phyloP scores from a whole-genome alignment of 2,797 vertebrate species.

The Poeciliopsis paucimaculata region DNA sequence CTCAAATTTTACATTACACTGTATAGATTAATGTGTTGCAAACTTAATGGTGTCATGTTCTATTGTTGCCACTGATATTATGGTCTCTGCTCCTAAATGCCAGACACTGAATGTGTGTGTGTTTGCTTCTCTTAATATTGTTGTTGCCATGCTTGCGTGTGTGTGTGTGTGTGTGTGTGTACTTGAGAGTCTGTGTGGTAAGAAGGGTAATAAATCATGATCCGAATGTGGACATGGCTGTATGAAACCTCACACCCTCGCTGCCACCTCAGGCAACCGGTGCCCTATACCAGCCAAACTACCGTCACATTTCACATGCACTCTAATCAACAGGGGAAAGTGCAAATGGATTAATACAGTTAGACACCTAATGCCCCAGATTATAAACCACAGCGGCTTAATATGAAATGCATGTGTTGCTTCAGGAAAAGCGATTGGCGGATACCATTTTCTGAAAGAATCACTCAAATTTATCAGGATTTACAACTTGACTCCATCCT shows the following conservation, averaged over 20 bases:
- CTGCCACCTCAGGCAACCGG: conserved; percentile 79
- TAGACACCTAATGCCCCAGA: conserved; percentile 76
- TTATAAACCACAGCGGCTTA: conserved; percentile 62
- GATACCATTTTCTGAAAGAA: conserved; percentile 65
- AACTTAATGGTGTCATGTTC: conserved; percentile 33
- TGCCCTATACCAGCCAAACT: conserved; percentile 77
- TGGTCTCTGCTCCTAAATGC: conserved; percentile 72
- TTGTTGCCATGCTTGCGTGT: conserved; percentile 36
- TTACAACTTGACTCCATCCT: conserved; percentile 38
- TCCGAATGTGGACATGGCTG: conserved; percentile 75
- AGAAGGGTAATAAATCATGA: conserved; percentile 84
- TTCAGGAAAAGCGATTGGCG: conserved; percentile 56
- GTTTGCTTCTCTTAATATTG: conserved; percentile 39
- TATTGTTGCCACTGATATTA: conserved; percentile 61
- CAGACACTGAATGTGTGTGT: conserved; percentile 59
- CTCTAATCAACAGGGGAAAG: conserved; percentile 81
- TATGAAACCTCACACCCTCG: conserved; percentile 71
- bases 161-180: conserved; percentile 25
- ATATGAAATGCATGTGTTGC: conserved; percentile 69
- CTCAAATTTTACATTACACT: conserved; percentile 33
- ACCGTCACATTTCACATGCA: conserved; percentile 72
- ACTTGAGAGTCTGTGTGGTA: conserved; percentile 45
- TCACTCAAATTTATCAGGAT: conserved; percentile 41
- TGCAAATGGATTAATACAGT: conserved; percentile 82
- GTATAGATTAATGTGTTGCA: conserved; percentile 34